These are phyloP conservation scores for Deroptyus accipitrinus DNA, from an alignment of 2,113 vertebrate genomes.

Conservation along the genomic window DNA sequence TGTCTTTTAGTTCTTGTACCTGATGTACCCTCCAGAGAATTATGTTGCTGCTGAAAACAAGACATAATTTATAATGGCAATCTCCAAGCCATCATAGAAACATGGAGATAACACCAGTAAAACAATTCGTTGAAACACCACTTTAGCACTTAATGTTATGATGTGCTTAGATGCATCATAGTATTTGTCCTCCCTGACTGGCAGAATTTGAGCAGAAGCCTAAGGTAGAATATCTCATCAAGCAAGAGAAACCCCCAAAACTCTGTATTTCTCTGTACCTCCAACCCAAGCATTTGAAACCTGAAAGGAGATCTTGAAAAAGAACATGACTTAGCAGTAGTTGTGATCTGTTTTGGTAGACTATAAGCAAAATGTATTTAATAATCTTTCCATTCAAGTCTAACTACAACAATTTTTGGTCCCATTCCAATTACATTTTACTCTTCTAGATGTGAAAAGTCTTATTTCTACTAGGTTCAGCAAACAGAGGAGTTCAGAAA, in stretches of 20 bases:
- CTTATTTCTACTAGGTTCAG: neutral
- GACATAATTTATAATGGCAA: neutral
- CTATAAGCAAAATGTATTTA: neutral
- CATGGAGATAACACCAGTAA: neutral
- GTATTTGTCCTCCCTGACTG: neutral
- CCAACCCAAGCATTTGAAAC: neutral
- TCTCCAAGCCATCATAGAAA: neutral
- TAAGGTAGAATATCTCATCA: neutral
- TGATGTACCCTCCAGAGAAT: neutral
- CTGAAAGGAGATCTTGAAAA: neutral
- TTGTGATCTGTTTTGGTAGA: neutral
- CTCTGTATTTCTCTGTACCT: neutral
- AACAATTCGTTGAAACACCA: neutral
- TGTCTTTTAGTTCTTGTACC: neutral
- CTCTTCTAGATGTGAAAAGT: neutral
- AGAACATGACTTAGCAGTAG: neutral
- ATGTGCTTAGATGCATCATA: accelerated
- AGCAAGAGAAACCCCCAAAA: neutral
- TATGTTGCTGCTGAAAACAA: neutral
- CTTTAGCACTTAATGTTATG: accelerated
- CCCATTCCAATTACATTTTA: neutral
- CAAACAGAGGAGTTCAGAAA: slow-evolving; percentile 50
- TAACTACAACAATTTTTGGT: neutral
- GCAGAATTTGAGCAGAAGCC: neutral
- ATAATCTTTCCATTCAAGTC: neutral